phyloP scores from a whole-genome alignment of 2,888 invertebrate genomes.

The Norana najaformis region DNA sequence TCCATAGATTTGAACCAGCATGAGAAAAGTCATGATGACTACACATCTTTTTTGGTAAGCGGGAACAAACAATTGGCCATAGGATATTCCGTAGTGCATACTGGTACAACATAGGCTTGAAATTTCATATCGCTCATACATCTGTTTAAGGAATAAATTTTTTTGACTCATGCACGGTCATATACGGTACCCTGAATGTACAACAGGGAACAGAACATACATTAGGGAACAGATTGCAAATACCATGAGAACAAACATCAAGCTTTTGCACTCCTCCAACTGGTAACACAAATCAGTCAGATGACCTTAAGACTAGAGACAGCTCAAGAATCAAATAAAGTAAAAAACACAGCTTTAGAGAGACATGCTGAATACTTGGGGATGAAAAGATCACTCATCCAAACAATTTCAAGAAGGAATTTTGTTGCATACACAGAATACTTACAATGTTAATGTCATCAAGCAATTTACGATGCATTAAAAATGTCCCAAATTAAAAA shows the following conservation, averaged over 20 bases:
- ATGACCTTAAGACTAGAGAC: neutral
- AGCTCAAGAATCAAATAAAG: neutral
- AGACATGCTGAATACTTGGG: neutral
- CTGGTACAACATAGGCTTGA: neutral
- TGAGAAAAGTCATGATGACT: no score
- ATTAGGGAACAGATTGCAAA: neutral
- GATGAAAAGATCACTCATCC: neutral
- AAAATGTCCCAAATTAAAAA: no score
- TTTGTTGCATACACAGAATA: neutral
- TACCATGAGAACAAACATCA: neutral
- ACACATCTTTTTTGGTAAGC: no score
- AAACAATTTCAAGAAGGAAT: neutral
- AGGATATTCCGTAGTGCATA: neutral
- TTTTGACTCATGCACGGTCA: neutral
- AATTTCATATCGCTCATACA: neutral
- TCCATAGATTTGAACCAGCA: no score
- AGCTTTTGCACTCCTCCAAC: neutral
- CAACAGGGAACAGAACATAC: neutral
- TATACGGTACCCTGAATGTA: neutral
- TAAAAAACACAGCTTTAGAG: neutral
- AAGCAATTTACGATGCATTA: neutral
- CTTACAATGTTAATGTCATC: neutral
- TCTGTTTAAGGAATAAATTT: neutral
- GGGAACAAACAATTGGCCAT: no score
- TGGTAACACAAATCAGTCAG: slow-evolving; percentile 5